Base-by-base conservation (phyloP, 2,797 vertebrate species). In the Pangasius mekongensis region DNA sequence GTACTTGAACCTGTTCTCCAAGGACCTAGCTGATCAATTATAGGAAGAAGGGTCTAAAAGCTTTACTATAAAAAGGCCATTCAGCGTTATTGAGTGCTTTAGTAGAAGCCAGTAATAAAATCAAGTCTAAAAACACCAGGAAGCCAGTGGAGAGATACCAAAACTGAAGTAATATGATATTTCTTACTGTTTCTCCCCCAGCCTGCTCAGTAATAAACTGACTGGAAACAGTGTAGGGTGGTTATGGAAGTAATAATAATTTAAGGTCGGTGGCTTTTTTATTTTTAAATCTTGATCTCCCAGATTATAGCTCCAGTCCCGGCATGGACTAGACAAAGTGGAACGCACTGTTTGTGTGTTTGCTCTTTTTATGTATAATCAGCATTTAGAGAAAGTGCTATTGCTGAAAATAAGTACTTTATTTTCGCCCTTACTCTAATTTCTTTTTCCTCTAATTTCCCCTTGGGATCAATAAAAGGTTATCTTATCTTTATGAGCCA, bases 101-200 rank as follows among this genome's bases (percentile, higher is more conserved):
- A 87, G 80, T 16, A 64, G 27, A 83, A 73, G 77, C 30, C 86
- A 58, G 52, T 83, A 86, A 83, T 89, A 86, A 74, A 89, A 86
- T 74, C 67, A 86, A 24, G 39, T 47, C 84, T 39, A 36, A 33
- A 52, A 81, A 82, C 71, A 69, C 24, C 87, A 76, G 78, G 84
- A 83, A 86, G 56, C 2, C 56, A 56, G 24, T 83, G 54, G 24
- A 62, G 43, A 24, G 56, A 83, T 30, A 33, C 54, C 47, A 73
- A 77, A 77, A 76, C 47, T 64, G 14, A 20, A 77, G 85, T 39
- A 78, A 83, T 62, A 77, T 9, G 56, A 89, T 47, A 86, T n/a
- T n/a, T 36, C 56, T 69, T 67, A 67, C 62, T 84, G 33, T 56
- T 76, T 78, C 39, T 60, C 16, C 58, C 14, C 60, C 58, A 56